Percentiles rank a stretch among this genome's conserved stretches.
Conservation (phyloP, 2,797 vertebrate species). For the Pteropus rufus region DNA sequence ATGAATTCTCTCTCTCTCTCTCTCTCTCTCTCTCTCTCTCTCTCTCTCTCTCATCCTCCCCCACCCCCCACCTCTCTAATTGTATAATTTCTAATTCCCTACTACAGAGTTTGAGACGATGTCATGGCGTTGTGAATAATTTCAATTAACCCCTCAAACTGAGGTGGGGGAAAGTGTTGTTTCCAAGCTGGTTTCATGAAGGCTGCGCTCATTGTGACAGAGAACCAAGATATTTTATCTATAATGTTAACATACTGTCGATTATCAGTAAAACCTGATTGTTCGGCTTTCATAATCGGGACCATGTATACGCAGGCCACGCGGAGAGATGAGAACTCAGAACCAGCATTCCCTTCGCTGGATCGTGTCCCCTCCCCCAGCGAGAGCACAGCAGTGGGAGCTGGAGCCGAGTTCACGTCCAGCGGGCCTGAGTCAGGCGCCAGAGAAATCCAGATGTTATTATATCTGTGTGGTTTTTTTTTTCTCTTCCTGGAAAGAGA, state of each 20-base stretch:
- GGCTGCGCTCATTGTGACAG: not conserved
- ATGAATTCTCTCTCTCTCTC: rapidly evolving
- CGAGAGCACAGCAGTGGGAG: not conserved
- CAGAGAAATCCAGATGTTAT: not conserved
- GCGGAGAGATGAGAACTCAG: not conserved
- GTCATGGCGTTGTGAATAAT: not conserved
- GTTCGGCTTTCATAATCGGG: not conserved
- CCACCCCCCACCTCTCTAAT: not conserved
- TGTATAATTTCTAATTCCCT: not conserved
- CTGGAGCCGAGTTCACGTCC: not conserved
- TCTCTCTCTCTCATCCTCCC: not conserved
- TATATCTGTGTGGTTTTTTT: not conserved
- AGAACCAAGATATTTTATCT: not conserved
- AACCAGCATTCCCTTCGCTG: not conserved
- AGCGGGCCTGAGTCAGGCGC: not conserved
- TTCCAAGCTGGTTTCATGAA: not conserved
- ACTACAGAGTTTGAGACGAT: not conserved
- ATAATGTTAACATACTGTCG: not conserved
- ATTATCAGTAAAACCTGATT: not conserved
- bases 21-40: not conserved
- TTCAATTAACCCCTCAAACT: not conserved
- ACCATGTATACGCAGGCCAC: not conserved
- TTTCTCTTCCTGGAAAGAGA: not conserved
- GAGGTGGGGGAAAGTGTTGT: not conserved
- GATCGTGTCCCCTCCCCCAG: too few relatives aligned